These are phyloP conservation scores for Trididemnum nubilum DNA, from an alignment of 23 tunicate genomes.

Conservation along the genomic window DNA sequence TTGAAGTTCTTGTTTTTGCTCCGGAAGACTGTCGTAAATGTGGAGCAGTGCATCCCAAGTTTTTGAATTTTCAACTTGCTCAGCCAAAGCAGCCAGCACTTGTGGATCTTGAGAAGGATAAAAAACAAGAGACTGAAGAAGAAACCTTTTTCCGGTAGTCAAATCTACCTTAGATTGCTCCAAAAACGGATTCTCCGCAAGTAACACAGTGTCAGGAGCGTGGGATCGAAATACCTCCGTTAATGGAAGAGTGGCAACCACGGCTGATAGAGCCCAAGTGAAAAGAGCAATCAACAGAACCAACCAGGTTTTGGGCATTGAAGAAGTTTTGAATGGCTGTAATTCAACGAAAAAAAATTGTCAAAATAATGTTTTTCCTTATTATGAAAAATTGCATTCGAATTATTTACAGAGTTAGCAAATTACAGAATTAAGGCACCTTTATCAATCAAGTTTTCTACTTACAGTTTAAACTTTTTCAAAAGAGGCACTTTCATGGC, in stretches of 20 bases:
- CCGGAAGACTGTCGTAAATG: background rate
- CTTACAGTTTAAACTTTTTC: too few species aligned
- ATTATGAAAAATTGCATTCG: too few species aligned
- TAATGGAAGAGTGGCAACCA: slow-evolving; percentile 10
- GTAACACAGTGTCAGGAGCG: slow-evolving; percentile 4
- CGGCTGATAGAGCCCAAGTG: background rate
- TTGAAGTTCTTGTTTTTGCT: background rate
- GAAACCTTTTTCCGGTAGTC: background rate
- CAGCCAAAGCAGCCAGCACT: background rate
- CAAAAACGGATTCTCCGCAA: slow-evolving; percentile 15
- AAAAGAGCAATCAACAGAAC: background rate
- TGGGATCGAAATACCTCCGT: slow-evolving; percentile 3
- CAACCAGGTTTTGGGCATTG: slow-evolving; percentile 17
- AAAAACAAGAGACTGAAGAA: background rate
- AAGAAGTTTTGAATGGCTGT: slow-evolving; percentile 32
- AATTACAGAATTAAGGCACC: too few species aligned
- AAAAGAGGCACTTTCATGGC: too few species aligned
- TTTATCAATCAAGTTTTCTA: too few species aligned
- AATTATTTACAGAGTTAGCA: too few species aligned
- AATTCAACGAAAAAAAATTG: slow-evolving; percentile 6
- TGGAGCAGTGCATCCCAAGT: background rate
- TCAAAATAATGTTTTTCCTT: background rate
- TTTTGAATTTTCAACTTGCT: background rate
- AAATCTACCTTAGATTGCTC: background rate
- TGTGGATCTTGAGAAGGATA: background rate